Evolutionary conservation across 2,797 vertebrate genomes (phyloP).

Genomic region (Kryptolebias ocellatus): DNA sequence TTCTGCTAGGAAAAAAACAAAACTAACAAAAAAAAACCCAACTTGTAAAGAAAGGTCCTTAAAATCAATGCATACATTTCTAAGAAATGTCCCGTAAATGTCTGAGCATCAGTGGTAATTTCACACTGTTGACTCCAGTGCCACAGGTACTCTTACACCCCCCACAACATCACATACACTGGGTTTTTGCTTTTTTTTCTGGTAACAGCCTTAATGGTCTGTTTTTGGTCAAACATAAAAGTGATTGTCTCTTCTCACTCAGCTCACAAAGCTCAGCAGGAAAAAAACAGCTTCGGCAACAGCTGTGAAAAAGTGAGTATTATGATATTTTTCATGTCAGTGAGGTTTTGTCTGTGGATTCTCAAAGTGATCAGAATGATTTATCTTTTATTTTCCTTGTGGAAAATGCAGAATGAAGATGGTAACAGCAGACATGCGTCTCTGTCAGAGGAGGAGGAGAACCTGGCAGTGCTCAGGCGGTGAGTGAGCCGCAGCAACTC

Average conservation of each 20-base stretch:
- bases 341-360: background rate
- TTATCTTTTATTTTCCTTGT: conserved; percentile 59
- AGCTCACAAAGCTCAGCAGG: conserved; percentile 82
- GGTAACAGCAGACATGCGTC: conserved; percentile 83
- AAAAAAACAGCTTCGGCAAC: conserved; percentile 66
- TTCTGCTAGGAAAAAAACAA: too few relatives aligned
- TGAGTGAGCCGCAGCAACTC: conserved; percentile 61
- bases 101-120: too few relatives aligned
- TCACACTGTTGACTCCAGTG: too few relatives aligned
- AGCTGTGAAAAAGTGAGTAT: conserved; percentile 84
- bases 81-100: too few relatives aligned
- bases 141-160: too few relatives aligned
- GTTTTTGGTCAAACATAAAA: background rate
- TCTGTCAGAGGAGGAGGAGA: conserved; percentile 93
- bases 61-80: too few relatives aligned
- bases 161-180: too few relatives aligned
- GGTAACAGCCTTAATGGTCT: too few relatives aligned
- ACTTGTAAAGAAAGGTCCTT: too few relatives aligned
- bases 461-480: conserved; percentile 93
- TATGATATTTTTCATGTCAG: background rate
- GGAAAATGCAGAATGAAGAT: conserved; percentile 78
- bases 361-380: background rate
- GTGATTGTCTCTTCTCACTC: conserved; percentile 4
- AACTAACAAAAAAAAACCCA: too few relatives aligned
- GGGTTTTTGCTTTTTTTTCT: too few relatives aligned